Evolutionary conservation across 37 sponge, comb jelly and placozoan species (phyloP).

Genomic region (Haliclona indistincta): DNA sequence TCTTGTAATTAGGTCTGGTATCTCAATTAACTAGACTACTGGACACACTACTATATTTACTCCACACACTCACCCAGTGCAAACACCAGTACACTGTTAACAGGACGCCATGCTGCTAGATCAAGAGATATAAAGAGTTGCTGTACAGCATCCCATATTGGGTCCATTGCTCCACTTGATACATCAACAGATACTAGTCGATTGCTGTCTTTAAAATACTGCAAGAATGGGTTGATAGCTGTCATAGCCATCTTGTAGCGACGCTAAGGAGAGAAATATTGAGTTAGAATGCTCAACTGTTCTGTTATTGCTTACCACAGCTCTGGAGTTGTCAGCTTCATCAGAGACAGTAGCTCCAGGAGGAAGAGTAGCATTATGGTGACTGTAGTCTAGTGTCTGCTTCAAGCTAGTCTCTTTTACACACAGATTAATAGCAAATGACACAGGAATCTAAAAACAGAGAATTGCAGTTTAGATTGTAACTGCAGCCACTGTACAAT

Average conservation of each 20-base stretch:
- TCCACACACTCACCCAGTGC: slow-evolving; percentile 51
- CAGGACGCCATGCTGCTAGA: slow-evolving; percentile 57
- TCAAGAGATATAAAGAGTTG: slow-evolving; percentile 52
- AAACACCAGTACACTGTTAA: slow-evolving; percentile 72
- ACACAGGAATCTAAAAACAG: slow-evolving; percentile 22
- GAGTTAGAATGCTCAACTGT: neutral
- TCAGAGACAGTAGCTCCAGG: slow-evolving; percentile 64
- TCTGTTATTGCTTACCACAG: slow-evolving; percentile 23
- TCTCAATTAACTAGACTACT: neutral
- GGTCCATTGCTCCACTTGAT: slow-evolving; percentile 58
- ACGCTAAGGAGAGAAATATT: slow-evolving; percentile 19
- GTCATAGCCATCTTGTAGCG: slow-evolving; percentile 62
- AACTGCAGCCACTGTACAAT: no score
- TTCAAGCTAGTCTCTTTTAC: slow-evolving; percentile 29
- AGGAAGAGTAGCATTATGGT: slow-evolving; percentile 43
- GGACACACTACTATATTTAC: neutral
- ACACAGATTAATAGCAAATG: slow-evolving; percentile 21
- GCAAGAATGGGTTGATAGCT: slow-evolving; percentile 45
- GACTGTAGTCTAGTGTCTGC: slow-evolving; percentile 64
- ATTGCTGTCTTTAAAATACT: slow-evolving; percentile 47
- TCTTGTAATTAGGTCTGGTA: neutral
- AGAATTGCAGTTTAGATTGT: no score
- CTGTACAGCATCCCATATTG: slow-evolving; percentile 65
- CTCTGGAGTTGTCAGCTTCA: slow-evolving; percentile 71
- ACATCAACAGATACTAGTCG: slow-evolving; percentile 75